Evolutionary conservation across 2,888 invertebrate genomes (phyloP), one percentile per base, ranked within the genome.

Genomic region (Caenorhabditis sp.): DNA sequence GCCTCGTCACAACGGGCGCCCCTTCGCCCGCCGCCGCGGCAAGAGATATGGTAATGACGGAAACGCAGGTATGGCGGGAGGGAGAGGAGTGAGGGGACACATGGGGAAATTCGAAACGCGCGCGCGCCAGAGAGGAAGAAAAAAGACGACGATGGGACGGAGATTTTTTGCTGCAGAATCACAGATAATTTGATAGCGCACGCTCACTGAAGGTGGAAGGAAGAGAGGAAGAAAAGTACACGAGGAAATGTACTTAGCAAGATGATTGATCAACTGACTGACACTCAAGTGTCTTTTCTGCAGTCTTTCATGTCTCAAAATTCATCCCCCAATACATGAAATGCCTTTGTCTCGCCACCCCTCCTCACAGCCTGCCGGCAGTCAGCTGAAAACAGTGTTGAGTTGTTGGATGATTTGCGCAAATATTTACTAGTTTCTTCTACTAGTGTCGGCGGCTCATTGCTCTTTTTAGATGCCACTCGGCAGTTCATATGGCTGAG

Each of bases 1-100:
- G 62, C 55, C 62, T 71, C 61, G 61, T 68, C 68, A 68, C 68
- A 55, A 61, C 61, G 71, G 71, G 71, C 62, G 71, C 71, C 71
- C 41, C 30, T 30, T 39, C 58, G 45, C 27, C 32, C 30, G 55
- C 50, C 35, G 55, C n/a, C n/a, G 9, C 13, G 48, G 32, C 17
- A 41, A 70, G 41, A 59, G 59, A 53, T 59, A 70, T 70, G 68
- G 68, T 70, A 70, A 70, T 59, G 59, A 52, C 30, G 37, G 52
- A 70, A 59, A 53, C 68, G 59, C 43, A 70, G 68, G 52, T 5
- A 32, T 8, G 48, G 26, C 7, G 59, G 68, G 68, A 52, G 59
- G 37, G 68, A 66, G 65, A 45, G 35, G 22, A 9, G 17, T 26
- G 20, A 27, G 45, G 30, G 53, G 59, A 43, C 50, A 9, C 35